These are phyloP conservation scores for Drosophila suzukii DNA, from an alignment of 1,140 invertebrate genomes.

Conservation along the genomic window DNA sequence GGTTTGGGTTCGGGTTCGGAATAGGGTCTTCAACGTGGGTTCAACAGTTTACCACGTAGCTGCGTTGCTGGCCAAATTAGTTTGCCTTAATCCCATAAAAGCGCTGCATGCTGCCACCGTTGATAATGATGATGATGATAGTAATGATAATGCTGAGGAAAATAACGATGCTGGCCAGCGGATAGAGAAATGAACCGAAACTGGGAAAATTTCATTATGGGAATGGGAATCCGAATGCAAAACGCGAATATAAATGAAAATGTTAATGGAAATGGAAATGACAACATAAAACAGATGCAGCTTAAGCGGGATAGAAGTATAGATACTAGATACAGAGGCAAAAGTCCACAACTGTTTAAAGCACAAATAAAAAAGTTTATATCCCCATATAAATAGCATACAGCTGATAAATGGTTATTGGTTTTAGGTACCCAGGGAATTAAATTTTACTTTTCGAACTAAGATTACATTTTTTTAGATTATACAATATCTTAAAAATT, in stretches of 20 bases:
- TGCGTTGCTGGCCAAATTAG: constrained; percentile 26
- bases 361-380: background rate
- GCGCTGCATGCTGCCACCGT: constrained; percentile 10
- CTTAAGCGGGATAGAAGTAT: background rate
- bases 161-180: constrained; percentile 19
- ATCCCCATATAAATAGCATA: background rate
- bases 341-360: constrained; percentile 4
- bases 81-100: constrained; percentile 50
- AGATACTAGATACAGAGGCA: constrained; percentile 8
- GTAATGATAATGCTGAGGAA: constrained; percentile 9
- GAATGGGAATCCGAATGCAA: constrained; percentile 14
- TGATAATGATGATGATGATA: constrained; percentile 10
- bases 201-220: constrained; percentile 32
- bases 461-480: no score
- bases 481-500: no score
- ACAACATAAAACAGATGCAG: constrained; percentile 34
- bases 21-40: background rate
- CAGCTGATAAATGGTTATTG: background rate
- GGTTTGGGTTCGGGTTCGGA: background rate
- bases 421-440: background rate
- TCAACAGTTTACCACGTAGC: background rate
- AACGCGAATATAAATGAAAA: constrained; percentile 21
- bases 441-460: no score
- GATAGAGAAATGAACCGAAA: constrained; percentile 29
- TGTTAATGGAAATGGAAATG: constrained; percentile 40